A percentile compares a stretch with the other conserved stretches of the same genome.
phyloP scores from a whole-genome alignment of 2,888 invertebrate species.

The Idaea dimidiata region DNA sequence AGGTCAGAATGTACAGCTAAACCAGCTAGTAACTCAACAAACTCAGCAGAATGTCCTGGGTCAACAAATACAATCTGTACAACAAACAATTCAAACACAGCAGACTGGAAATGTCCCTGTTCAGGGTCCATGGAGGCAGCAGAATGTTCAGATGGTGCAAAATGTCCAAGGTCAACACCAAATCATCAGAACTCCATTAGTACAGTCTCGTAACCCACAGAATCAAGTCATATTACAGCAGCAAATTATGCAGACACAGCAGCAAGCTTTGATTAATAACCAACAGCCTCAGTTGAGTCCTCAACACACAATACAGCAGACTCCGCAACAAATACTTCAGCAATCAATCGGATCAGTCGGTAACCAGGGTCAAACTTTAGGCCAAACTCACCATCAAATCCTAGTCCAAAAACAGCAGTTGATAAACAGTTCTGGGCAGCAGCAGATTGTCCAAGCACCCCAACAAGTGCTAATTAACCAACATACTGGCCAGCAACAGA shows the following conservation, averaged over 20 bases:
- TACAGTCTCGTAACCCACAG: constrained; percentile 71
- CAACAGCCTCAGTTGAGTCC: constrained; percentile 76
- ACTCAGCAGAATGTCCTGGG: constrained; percentile 63
- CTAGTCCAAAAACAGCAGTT: constrained; percentile 81
- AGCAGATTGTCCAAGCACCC: constrained; percentile 74
- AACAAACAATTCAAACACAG: constrained; percentile 68
- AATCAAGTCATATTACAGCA: constrained; percentile 80
- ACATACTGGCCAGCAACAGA: constrained; percentile 74
- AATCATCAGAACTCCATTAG: constrained; percentile 69
- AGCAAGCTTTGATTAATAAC: constrained; percentile 69
- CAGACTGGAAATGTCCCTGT: constrained; percentile 60
- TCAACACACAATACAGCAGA: constrained; percentile 76
- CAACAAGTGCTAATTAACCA: constrained; percentile 77
- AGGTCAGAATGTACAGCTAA: constrained; percentile 62
- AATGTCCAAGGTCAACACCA: constrained; percentile 78
- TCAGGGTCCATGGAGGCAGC: constrained; percentile 73
- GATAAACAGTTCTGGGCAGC: constrained; percentile 76
- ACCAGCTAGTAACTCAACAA: constrained; percentile 67
- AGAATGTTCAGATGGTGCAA: constrained; percentile 76
- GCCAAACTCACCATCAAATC: constrained; percentile 75
- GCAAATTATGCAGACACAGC: constrained; percentile 80
- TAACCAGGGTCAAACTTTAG: constrained; percentile 70
- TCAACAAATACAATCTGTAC: constrained; percentile 77
- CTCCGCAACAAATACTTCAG: constrained; percentile 82
- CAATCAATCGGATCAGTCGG: constrained; percentile 72